These are phyloP conservation scores for Chiloscyllium plagiosum DNA, from an alignment of 2,113 vertebrate species.

Conservation along the genomic window DNA sequence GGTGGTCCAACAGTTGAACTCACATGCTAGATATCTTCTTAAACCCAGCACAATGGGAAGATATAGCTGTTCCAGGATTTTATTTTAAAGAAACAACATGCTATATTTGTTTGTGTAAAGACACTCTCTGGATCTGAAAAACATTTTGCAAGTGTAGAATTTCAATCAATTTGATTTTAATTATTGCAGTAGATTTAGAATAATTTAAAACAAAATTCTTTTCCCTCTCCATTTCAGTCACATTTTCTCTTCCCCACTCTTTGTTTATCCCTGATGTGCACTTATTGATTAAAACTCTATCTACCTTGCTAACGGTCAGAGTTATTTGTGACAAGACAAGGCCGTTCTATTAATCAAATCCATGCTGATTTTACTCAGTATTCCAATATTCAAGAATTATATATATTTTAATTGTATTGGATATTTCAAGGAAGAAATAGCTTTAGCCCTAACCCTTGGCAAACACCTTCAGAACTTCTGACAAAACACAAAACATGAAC, in stretches of 20 bases:
- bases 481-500: no score
- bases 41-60: not conserved
- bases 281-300: not conserved
- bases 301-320: not conserved
- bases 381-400: no score
- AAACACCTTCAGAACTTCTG: no score
- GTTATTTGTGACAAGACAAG: no score
- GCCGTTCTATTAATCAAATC: no score
- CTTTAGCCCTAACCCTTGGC: no score
- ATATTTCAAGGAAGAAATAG: no score
- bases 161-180: no score
- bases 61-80: not conserved
- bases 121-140: not conserved
- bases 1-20: no score
- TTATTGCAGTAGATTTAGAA: no score
- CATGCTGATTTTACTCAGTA: no score
- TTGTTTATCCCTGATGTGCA: not conserved
- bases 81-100: not conserved
- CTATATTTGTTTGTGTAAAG: not conserved
- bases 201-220: not conserved
- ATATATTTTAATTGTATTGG: no score
- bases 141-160: not conserved
- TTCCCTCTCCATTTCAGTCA: not conserved
- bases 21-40: not conserved
- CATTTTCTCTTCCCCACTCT: not conserved